Conservation (phyloP, 2,888 invertebrate species). For the Blastobasis lacticolella region DNA sequence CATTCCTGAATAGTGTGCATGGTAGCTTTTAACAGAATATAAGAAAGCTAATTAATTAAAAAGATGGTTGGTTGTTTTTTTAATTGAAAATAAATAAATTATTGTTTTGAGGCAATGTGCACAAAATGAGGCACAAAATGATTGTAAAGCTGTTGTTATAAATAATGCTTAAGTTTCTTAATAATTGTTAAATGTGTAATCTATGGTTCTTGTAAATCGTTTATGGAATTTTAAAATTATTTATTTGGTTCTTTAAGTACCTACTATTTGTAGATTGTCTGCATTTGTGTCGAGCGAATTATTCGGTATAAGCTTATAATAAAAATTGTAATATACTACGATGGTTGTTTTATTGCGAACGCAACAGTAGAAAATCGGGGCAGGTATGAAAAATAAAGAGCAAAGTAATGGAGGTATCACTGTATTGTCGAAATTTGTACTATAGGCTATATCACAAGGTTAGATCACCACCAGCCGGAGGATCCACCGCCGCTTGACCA, state of each 20-base stretch:
- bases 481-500: slow-evolving; percentile 17
- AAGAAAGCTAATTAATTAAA: not conserved
- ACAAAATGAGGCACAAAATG: no score
- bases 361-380: not conserved
- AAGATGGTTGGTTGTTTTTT: not conserved
- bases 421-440: slow-evolving; percentile 43
- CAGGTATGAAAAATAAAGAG: slow-evolving; percentile 16
- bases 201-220: no score
- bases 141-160: no score
- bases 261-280: no score
- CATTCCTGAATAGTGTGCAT: no score
- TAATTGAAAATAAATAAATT: slow-evolving; percentile 14
- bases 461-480: slow-evolving; percentile 56
- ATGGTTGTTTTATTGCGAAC: not conserved
- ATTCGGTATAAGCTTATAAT: no score
- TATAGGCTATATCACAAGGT: slow-evolving; percentile 17
- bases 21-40: not conserved
- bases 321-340: no score
- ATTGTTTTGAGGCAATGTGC: slow-evolving; percentile 2
- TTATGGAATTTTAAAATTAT: no score
- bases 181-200: no score
- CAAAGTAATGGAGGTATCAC: slow-evolving; percentile 34
- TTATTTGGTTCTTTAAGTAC: no score
- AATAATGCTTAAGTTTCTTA: no score
- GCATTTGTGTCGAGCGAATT: no score